Evolutionary conservation across 64 coral and sea anemone species (phyloP).

Genomic region (Porites australiensis): DNA sequence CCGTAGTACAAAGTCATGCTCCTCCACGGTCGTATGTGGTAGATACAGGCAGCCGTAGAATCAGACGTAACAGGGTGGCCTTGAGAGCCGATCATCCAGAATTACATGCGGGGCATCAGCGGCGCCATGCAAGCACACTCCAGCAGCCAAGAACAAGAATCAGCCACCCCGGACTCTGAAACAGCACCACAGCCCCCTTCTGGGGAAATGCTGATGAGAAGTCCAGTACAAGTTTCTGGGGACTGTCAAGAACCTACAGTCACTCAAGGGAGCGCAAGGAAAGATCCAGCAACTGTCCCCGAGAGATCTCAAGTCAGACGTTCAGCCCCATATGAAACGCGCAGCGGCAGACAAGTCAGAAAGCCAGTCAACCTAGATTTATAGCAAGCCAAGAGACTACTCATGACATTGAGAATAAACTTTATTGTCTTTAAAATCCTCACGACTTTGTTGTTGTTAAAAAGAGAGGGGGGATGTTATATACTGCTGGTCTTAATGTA

Average conservation of each 20-base stretch:
- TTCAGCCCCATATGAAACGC: neutral
- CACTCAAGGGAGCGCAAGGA: neutral
- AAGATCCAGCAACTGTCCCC: neutral
- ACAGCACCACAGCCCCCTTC: neutral
- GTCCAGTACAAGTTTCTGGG: neutral
- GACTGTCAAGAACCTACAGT: neutral
- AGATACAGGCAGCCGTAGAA: too few species aligned
- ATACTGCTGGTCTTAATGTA: too few species aligned
- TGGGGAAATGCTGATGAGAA: neutral
- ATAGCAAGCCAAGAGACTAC: neutral
- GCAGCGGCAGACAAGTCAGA: neutral
- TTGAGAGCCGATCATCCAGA: too few species aligned
- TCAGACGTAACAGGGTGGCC: too few species aligned
- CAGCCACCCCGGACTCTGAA: neutral
- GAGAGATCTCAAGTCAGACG: neutral
- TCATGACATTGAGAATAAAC: neutral
- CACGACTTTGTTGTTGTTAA: neutral
- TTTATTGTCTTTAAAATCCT: neutral
- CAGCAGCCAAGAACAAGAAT: neutral
- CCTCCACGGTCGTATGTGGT: too few species aligned
- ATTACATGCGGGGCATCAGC: too few species aligned
- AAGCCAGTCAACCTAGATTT: neutral
- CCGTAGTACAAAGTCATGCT: too few species aligned
- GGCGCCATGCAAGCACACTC: too few species aligned
- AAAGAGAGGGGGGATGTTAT: too few species aligned